Evolutionary conservation across 53 echinoderm and acorn worm genomes (phyloP).

Genomic region (Henricia sp.): DNA sequence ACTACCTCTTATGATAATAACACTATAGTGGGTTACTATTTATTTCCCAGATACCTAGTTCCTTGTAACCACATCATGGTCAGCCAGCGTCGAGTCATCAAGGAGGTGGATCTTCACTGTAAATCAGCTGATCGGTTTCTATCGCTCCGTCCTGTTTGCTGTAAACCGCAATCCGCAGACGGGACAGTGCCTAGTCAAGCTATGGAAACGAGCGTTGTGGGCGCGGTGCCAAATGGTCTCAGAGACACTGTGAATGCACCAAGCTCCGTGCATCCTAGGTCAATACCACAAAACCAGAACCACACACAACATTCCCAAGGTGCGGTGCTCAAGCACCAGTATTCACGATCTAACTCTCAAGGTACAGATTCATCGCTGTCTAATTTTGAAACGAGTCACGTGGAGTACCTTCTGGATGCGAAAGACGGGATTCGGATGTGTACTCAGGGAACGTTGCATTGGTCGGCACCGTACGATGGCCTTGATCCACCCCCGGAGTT

Average conservation of each 20-base stretch:
- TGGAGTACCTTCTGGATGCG: slow-evolving; percentile 92
- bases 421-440: slow-evolving; percentile 73
- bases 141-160: slow-evolving; percentile 79
- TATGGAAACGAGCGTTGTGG: not conserved
- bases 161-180: slow-evolving; percentile 25
- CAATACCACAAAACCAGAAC: not conserved
- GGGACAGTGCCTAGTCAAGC: not conserved
- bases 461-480: slow-evolving; percentile 88
- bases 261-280: slow-evolving; percentile 15
- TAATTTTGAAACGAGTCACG: slow-evolving; percentile 81
- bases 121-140: slow-evolving; percentile 86
- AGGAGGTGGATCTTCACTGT: slow-evolving; percentile 81
- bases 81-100: slow-evolving; percentile 87
- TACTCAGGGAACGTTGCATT: slow-evolving; percentile 65
- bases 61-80: slow-evolving; percentile 99
- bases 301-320: not conserved
- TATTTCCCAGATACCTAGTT: slow-evolving; percentile 75
- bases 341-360: not conserved
- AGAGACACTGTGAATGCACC: slow-evolving; percentile 52
- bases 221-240: slow-evolving; percentile 32
- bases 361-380: slow-evolving; percentile 49
- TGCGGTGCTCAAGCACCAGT: slow-evolving; percentile 1
- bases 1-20: no score
- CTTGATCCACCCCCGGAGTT: slow-evolving; percentile 64
- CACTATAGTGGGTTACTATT: no score